A percentile compares a stretch with the other conserved stretches of the same genome.
Evolutionary conservation across 2,113 vertebrate genomes (phyloP).

Genomic region (Saguinus imperator): DNA sequence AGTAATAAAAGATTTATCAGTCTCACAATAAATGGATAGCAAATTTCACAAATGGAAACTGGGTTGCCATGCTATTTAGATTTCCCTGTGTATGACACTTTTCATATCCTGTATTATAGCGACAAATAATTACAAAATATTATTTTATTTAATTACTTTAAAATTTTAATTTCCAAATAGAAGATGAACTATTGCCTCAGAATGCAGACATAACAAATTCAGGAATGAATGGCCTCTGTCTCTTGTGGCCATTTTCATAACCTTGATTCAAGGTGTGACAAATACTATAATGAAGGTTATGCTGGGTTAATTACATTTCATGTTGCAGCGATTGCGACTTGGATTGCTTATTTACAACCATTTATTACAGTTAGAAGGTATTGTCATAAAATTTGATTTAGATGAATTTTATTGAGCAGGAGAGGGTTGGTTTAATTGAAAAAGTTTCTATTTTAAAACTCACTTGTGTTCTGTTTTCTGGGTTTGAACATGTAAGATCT

Average conservation of each 20-base stretch:
- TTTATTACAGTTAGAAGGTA: slow-evolving; percentile 46
- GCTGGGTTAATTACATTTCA: slow-evolving; percentile 51
- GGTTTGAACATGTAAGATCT: neutral
- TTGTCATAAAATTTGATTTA: slow-evolving; percentile 58
- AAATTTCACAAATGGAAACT: neutral
- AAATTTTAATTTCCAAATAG: neutral
- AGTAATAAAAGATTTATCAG: neutral
- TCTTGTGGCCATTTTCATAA: slow-evolving; percentile 34
- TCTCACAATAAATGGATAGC: neutral
- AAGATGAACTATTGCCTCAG: neutral
- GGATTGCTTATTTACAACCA: slow-evolving; percentile 42
- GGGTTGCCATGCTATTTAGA: neutral
- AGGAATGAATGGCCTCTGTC: neutral
- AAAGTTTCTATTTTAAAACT: slow-evolving; percentile 56
- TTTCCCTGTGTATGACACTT: neutral
- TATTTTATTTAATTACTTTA: slow-evolving; percentile 30
- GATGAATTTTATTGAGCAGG: slow-evolving; percentile 23
- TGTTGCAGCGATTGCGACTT: neutral
- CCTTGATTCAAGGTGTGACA: slow-evolving; percentile 40
- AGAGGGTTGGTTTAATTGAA: slow-evolving; percentile 31
- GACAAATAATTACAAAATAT: neutral
- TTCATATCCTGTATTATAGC: neutral
- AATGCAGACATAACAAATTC: neutral
- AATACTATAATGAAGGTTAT: slow-evolving; percentile 42
- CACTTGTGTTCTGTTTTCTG: neutral